phyloP scores from a whole-genome alignment of 2,113 vertebrate species.

The Hirundichthys speculiger region DNA sequence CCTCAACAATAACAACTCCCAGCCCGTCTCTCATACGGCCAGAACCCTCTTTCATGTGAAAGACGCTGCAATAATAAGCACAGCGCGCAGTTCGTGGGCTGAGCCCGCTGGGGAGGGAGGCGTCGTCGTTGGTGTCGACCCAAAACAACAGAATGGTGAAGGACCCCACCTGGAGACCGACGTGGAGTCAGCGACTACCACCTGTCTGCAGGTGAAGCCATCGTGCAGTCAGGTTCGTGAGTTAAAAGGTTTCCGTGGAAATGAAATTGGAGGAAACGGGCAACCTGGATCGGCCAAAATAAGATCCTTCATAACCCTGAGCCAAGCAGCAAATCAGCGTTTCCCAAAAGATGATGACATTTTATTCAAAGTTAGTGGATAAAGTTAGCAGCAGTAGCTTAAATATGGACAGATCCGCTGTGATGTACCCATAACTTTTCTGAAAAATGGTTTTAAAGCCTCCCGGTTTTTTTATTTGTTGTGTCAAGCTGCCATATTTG shows the following conservation, averaged over 20 bases:
- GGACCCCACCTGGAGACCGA: conserved; percentile 50
- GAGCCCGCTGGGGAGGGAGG: conserved; percentile 39
- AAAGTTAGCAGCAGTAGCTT: too few relatives aligned
- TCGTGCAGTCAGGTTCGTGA: conserved; percentile 10
- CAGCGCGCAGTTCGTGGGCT: conserved; percentile 12
- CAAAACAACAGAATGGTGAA: conserved; percentile 34
- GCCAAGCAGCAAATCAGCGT: too few relatives aligned
- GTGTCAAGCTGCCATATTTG: too few relatives aligned
- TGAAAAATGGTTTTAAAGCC: too few relatives aligned
- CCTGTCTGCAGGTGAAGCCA: conserved; percentile 15
- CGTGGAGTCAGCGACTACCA: too few relatives aligned
- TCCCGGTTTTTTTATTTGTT: too few relatives aligned
- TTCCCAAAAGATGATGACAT: too few relatives aligned
- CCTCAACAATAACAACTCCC: conserved; percentile 32
- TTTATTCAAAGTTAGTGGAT: too few relatives aligned
- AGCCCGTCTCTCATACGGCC: conserved; percentile 52
- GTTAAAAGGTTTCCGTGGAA: conserved; percentile 1
- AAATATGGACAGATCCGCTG: too few relatives aligned
- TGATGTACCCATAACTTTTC: too few relatives aligned
- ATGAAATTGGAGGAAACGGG: conserved; percentile 17
- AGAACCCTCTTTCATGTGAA: conserved; percentile 58
- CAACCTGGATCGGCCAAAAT: not conserved
- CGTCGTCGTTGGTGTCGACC: conserved; percentile 46
- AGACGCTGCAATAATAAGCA: conserved; percentile 62
- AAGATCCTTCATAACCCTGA: not conserved